A percentile compares a stretch with the other conserved stretches of the same genome.
phyloP scores from a whole-genome alignment of 2,888 invertebrate species.

The Dasysyrphus albostriatus region DNA sequence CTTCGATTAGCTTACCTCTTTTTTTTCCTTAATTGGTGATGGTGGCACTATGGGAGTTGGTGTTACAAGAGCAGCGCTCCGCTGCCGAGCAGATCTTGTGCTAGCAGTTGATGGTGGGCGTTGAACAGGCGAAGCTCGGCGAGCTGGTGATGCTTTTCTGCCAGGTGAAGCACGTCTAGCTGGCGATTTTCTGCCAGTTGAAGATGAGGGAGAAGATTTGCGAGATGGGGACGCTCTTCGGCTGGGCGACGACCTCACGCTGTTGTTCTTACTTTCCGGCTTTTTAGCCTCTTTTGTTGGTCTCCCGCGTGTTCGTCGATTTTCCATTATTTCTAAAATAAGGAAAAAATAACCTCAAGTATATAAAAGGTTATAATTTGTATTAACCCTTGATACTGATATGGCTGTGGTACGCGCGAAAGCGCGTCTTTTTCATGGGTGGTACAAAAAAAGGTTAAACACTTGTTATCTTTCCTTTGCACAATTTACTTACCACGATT shows the following conservation, averaged over 20 bases:
- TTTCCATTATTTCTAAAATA: constrained; percentile 74
- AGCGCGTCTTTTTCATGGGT: constrained; percentile 30
- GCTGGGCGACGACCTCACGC: constrained; percentile 46
- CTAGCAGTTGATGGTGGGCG: constrained; percentile 57
- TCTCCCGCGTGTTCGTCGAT: constrained; percentile 77
- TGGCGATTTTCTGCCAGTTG: constrained; percentile 85
- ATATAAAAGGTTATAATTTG: constrained; percentile 10
- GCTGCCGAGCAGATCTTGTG: constrained; percentile 56
- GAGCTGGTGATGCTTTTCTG: constrained; percentile 82
- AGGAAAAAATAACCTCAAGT: not conserved
- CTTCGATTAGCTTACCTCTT: constrained; percentile 77
- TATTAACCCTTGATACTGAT: constrained; percentile 23
- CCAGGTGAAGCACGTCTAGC: constrained; percentile 85
- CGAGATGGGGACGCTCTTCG: constrained; percentile 74
- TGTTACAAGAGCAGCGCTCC: constrained; percentile 74
- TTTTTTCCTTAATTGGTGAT: constrained; percentile 79
- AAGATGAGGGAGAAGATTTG: constrained; percentile 81
- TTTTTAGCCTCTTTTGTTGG: constrained; percentile 46
- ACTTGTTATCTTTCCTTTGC: not conserved
- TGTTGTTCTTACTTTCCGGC: constrained; percentile 43
- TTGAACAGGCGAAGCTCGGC: constrained; percentile 76
- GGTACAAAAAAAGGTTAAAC: not conserved
- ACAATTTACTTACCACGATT: constrained; percentile 45
- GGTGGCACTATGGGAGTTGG: constrained; percentile 75
- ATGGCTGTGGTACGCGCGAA: constrained; percentile 48